Base-by-base conservation (phyloP, 2,888 invertebrate species). In the Steromphala cineraria region DNA sequence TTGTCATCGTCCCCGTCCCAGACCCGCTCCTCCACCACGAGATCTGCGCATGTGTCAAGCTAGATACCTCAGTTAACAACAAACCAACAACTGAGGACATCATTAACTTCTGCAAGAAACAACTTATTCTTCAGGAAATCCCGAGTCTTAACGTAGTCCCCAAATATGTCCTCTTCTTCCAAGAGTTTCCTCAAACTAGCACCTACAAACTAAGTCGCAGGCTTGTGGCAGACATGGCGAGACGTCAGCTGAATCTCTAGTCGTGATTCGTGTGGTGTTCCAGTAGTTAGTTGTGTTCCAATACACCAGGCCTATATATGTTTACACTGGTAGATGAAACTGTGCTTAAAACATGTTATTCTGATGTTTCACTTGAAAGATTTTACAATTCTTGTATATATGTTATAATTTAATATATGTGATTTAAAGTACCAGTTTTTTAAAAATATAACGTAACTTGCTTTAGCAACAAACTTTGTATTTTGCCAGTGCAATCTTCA, bases 11-110 rank as follows among this genome's bases (percentile, higher is more conserved):
- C 21, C 81, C 82, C 24, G 84, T 85, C 10, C 84, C 84, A 5
- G 82, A 85, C 55, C 24, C 28, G 10, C 78, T 85, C 13, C 76
- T 83, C 19, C 78, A 80, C 55, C 80, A 85, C 53, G 81, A 83
- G 79, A 82, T 85, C 56, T 85, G 84, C 28, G 84, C 83, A 8
- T 85, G 84, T 71, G 76, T 85, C 46, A 78, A 83, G 71, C 71
- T 75, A 15, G 77, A 31, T 46, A 46, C 24, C 31, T 40, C 75
- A 0, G 52, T 28, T 17, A 52, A 21, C 8, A n/a, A 4, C 19
- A 4, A 62, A n/a, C 62, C 21, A 28, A 74, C 74, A n/a, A 13
- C 74, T 0, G 74, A 46, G 19, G 24, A 28, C 17, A 21, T 53
- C 21, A 17, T 75, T 53, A 3, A 21, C 52, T 53, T 24, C 75